Base-by-base conservation (phyloP, 2,113 vertebrate genomes). In the Arenaria interpres region DNA sequence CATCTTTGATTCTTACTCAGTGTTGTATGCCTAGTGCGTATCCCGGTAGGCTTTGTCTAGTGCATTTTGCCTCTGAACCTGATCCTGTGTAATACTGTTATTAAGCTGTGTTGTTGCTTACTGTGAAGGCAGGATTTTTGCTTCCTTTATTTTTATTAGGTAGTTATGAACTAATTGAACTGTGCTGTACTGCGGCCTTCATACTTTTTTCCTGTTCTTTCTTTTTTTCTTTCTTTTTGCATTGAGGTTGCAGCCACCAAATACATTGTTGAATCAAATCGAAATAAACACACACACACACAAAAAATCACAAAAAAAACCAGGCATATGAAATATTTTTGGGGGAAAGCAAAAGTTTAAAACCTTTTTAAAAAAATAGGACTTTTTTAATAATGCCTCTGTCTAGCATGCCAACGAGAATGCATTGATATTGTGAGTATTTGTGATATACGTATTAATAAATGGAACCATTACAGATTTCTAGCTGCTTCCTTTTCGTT, bases 401-500 rank as follows among this genome's bases (percentile, higher is more conserved):
- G 98, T 98, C 98, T 99, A 98, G 99, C 99, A 99, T 99, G 98
- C 98, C 97, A 98, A 98, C 81, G 98, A 98, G 98, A 98, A 99
- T 99, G 98, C 98, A 97, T 98, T 98, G 98, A 99, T 99, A 98
- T 98, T 98, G 99, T 99, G 98, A 99, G 98, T 98, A 98, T 98
- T 99, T 99, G 99, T 99, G 99, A 99, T 99, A 99, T 98, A 98
- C 97, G 98, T 99, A 99, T 99, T 99, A 99, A 99, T 99, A 99
- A 99, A 99, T 98, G 98, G 98, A 98, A 97, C 98, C 98, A 98
- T 97, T 98, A 98, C 94, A 92, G 97, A 97, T 97, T 95, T 90
- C 68, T 91, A 94, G 83, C 84, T 25, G 96, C 96, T 94, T 96
- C 96, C 66, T 64, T 91, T 94, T 93, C 46, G 1, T 98, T 97